These are phyloP conservation scores for Drosophila monieri DNA, from an alignment of 2,888 invertebrate genomes.

Conservation along the genomic window DNA sequence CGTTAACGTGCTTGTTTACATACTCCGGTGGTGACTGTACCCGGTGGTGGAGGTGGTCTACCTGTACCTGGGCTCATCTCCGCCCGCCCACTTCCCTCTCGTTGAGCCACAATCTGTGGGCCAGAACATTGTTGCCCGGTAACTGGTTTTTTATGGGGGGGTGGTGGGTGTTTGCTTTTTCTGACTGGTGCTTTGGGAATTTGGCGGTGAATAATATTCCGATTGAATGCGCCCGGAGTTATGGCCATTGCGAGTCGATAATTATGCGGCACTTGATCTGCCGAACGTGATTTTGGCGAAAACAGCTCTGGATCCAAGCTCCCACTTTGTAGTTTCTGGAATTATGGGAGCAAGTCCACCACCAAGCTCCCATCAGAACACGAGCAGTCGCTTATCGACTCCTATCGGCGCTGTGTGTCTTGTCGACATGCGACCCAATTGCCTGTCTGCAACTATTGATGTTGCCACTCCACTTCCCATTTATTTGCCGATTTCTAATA, in stretches of 20 bases:
- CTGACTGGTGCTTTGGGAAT: conserved; percentile 21
- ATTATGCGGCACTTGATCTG: conserved; percentile 1
- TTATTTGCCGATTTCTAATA: conserved; percentile 53
- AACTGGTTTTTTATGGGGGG: conserved; percentile 20
- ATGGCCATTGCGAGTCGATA: background rate
- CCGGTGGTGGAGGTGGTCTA: background rate
- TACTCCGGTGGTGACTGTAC: conserved; percentile 33
- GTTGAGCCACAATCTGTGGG: background rate
- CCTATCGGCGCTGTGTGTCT: background rate
- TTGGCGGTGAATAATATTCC: conserved; percentile 29
- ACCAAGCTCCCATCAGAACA: too few relatives aligned
- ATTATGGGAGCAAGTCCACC: too few relatives aligned
- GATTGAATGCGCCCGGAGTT: conserved; percentile 14
- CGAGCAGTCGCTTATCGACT: too few relatives aligned
- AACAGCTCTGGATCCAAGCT: too few relatives aligned
- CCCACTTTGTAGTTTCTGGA: too few relatives aligned
- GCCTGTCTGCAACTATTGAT: conserved; percentile 4
- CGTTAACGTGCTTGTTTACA: conserved; percentile 28
- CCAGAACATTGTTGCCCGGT: conserved; percentile 17
- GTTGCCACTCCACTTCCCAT: background rate
- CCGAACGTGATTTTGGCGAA: background rate
- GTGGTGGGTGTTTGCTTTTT: conserved; percentile 16
- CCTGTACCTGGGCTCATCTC: conserved; percentile 1
- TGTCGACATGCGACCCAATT: conserved; percentile 54
- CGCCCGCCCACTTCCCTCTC: background rate